Base-by-base conservation (phyloP, 2,113 vertebrate genomes). In the Leiothrix lutea region DNA sequence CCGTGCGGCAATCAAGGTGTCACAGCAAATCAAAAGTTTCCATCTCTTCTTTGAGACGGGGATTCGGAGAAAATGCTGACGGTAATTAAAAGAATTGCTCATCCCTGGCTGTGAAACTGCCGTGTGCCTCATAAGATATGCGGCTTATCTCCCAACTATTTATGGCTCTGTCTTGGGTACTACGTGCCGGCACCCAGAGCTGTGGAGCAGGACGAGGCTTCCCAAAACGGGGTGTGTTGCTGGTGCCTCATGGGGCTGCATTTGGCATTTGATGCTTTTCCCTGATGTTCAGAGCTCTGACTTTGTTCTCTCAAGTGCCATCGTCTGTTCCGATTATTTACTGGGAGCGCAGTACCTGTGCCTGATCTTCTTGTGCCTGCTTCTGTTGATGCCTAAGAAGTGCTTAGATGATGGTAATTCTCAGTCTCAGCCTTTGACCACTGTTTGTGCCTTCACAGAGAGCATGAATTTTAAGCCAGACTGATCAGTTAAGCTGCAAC, bases 21-120 rank as follows among this genome's bases (percentile, higher is more conserved):
- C 95, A 91, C 60, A 80, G 91, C 86, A 94, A 95, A 96, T 93
- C 91, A 91, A 64, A 95, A 95, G 92, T 92, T 95, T 86, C 84
- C 69, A 64, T 84, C 84, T 44, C 80, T 92, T 58, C 85, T 93
- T 78, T 95, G 79, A 95, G 88, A 93, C 0, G 1, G 44, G n/a
- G 65, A 88, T 83, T 92, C 28, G 31, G 69, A 93, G 87, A 88
- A 96, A 77, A 88, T n/a, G 65, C 83, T 92, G 82, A 86, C 3
- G 3, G 75, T 71, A 94, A 96, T 96, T 95, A 92, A 86, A 92
- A 95, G 85, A 88, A 94, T 94, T 95, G 91, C 91, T 94, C 95
- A 80, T 80, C 86, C 38, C 54, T 62, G 88, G 75, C 92, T 86
- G 72, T 6, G 51, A 73, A 88, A 83, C 80, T 42, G 53, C 2